Evolutionary conservation across 2,113 vertebrate genomes (phyloP).

Genomic region (Fregata magnificens): DNA sequence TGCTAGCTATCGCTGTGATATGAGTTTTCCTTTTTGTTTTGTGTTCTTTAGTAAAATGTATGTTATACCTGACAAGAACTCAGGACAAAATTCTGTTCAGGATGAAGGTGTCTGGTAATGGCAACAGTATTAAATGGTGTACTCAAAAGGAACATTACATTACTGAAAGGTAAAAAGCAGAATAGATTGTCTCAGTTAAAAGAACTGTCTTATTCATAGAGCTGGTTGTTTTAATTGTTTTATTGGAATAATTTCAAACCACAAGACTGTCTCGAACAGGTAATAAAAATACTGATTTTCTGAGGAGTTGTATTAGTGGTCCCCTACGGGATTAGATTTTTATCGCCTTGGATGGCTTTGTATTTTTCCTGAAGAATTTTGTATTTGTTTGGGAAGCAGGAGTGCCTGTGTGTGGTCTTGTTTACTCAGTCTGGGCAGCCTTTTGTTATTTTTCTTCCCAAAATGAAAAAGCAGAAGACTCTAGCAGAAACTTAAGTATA

Average conservation of each 20-base stretch:
- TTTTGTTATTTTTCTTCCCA: neutral
- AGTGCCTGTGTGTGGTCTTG: constrained; percentile 9
- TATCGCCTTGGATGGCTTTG: neutral
- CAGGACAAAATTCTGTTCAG: neutral
- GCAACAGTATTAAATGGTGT: neutral
- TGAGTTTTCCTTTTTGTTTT: neutral
- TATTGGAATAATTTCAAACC: neutral
- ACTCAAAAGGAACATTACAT: neutral
- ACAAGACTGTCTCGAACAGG: neutral
- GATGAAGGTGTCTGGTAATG: neutral
- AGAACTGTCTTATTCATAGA: neutral
- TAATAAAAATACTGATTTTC: constrained; percentile 30
- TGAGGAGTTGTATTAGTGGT: neutral
- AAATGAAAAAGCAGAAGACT: neutral
- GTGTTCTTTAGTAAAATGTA: neutral
- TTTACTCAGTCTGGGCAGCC: neutral
- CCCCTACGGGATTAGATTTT: neutral
- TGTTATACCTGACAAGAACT: neutral
- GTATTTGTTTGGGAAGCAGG: neutral
- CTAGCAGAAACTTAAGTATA: neutral
- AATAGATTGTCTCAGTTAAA: neutral
- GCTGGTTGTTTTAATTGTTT: neutral
- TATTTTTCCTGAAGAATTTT: constrained; percentile 14
- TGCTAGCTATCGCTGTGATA: neutral
- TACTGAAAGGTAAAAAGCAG: neutral